Evolutionary conservation across 2,113 vertebrate species (phyloP).

Genomic region (Mobula birostris): DNA sequence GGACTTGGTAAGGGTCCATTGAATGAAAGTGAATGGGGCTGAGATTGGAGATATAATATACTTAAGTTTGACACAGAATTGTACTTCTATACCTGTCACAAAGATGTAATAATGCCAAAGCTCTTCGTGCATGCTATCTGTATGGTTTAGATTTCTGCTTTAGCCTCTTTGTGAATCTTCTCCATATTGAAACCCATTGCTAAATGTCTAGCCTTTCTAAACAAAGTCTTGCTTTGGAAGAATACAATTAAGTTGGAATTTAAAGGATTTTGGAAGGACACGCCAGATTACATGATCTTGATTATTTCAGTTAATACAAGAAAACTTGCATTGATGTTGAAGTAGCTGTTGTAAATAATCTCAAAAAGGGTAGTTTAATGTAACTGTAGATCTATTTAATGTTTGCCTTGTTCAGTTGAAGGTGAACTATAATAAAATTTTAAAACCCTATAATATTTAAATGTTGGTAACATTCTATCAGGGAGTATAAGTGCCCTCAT

Average conservation of each 20-base stretch:
- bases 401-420: neutral
- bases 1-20: neutral
- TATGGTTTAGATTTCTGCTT: neutral
- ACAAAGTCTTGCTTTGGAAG: neutral
- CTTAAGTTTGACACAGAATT: conserved; percentile 9
- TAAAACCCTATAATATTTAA: neutral
- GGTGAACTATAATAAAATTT: neutral
- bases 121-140: neutral
- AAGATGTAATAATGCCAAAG: neutral
- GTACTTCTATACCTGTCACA: neutral
- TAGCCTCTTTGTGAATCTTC: neutral
- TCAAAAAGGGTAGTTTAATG: neutral
- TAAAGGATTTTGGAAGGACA: neutral
- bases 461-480: neutral
- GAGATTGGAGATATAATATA: neutral
- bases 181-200: neutral
- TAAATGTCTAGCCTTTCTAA: neutral
- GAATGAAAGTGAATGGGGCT: conserved; percentile 1
- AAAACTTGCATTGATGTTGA: neutral
- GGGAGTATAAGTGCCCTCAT: neutral
- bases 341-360: neutral
- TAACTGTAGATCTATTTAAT: neutral
- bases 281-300: neutral
- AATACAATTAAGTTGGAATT: neutral
- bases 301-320: neutral